These are phyloP conservation scores for Thysanoteuthis rhombus DNA, from an alignment of 2,888 invertebrate genomes.

Conservation along the genomic window DNA sequence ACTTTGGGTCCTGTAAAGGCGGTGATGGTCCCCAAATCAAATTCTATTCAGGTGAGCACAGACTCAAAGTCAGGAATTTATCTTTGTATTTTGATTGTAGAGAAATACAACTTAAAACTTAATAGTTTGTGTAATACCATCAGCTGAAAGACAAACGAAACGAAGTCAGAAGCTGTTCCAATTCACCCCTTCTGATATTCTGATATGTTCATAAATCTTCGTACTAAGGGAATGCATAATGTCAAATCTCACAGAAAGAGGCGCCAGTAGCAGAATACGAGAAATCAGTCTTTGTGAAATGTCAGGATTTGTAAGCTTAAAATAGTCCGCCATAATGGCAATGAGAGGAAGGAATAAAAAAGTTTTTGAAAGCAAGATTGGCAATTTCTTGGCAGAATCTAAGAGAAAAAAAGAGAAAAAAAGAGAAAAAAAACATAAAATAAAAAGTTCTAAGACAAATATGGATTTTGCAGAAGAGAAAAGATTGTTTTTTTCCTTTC, in stretches of 20 bases:
- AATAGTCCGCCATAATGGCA: neutral
- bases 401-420: neutral
- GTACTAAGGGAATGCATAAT: neutral
- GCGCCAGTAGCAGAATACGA: neutral
- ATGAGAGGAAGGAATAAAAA: neutral
- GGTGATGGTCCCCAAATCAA: too few relatives aligned
- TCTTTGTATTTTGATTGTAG: too few relatives aligned
- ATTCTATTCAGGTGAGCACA: too few relatives aligned
- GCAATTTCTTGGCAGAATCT: neutral
- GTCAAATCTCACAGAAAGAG: neutral
- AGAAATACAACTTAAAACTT: neutral
- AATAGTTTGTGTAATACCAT: neutral
- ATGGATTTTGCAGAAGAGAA: neutral
- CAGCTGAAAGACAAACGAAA: neutral
- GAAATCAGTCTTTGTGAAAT: neutral
- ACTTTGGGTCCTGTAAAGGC: too few relatives aligned
- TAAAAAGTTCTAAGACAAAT: neutral
- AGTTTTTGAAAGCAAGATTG: neutral
- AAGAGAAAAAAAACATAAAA: too few relatives aligned
- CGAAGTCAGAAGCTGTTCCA: neutral
- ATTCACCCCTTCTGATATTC: neutral
- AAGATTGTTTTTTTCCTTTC: neutral
- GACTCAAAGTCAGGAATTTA: too few relatives aligned
- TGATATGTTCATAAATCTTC: neutral
- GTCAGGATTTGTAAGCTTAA: neutral